These are phyloP conservation scores for Zhuqinia jingwanae DNA, from an alignment of 2,888 invertebrate genomes.

Conservation along the genomic window DNA sequence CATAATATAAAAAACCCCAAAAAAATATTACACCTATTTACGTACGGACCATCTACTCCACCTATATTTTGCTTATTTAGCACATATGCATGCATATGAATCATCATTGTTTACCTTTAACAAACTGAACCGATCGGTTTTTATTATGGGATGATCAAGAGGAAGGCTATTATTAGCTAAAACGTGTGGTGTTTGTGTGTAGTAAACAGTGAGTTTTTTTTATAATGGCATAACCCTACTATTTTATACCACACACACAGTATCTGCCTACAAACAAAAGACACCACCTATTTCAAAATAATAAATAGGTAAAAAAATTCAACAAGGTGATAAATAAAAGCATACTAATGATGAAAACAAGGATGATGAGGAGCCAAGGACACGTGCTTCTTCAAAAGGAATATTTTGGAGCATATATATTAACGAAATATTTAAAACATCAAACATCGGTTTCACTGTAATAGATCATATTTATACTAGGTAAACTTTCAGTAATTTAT, in stretches of 20 bases:
- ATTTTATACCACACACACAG: background rate
- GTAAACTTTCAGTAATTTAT: no score
- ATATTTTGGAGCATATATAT: conserved; percentile 22
- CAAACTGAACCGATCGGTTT: conserved; percentile 17
- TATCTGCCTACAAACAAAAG: background rate
- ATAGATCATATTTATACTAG: no score
- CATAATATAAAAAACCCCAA: no score
- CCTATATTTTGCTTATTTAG: background rate
- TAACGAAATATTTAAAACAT: background rate
- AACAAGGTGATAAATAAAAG: conserved; percentile 67
- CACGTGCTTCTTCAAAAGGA: conserved; percentile 51
- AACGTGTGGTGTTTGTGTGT: conserved; percentile 12
- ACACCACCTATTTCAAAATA: conserved; percentile 47
- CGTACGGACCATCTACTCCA: background rate
- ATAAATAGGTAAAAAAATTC: conserved; percentile 32
- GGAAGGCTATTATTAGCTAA: conserved; percentile 50
- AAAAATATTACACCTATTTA: background rate
- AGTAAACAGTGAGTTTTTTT: conserved; percentile 28
- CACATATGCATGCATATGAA: background rate
- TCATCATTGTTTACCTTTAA: background rate
- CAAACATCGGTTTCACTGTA: no score
- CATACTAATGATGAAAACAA: conserved; percentile 18
- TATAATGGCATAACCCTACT: conserved; percentile 1
- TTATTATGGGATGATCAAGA: conserved; percentile 37
- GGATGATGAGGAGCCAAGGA: conserved; percentile 53